Conservation (phyloP, 2,888 invertebrate genomes). For the Agonopterix subpropinquella region DNA sequence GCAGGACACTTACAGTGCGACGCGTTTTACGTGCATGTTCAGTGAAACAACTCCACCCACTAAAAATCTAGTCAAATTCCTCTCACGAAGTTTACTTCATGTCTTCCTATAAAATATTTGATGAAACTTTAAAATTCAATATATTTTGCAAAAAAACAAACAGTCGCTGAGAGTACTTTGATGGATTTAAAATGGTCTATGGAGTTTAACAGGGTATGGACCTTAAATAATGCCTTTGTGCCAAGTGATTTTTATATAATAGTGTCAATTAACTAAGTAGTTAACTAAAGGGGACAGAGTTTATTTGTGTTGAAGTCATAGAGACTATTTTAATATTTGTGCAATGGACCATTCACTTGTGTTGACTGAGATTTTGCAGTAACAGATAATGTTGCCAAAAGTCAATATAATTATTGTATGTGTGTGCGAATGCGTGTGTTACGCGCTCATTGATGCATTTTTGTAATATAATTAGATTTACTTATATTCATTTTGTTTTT, state of each 20-base stretch:
- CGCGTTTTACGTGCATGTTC: conserved; percentile 23
- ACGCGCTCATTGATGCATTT: conserved; percentile 63
- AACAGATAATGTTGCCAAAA: conserved; percentile 52
- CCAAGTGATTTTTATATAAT: conserved; percentile 72
- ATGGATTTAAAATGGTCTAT: conserved; percentile 51
- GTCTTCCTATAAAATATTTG: conserved; percentile 52
- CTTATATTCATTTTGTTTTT: conserved; percentile 40
- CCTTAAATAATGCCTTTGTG: conserved; percentile 70
- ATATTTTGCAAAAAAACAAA: conserved; percentile 17
- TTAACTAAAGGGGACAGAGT: conserved; percentile 59
- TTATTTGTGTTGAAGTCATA: conserved; percentile 60
- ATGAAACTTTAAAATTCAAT: conserved; percentile 15
- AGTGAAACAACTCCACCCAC: conserved; percentile 55
- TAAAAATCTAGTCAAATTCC: conserved; percentile 64
- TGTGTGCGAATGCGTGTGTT: conserved; percentile 22
- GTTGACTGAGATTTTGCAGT: conserved; percentile 36
- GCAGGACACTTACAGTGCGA: conserved; percentile 45
- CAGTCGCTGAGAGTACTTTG: conserved; percentile 64
- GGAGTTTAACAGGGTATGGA: conserved; percentile 73
- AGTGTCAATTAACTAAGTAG: conserved; percentile 71
- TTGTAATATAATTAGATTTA: conserved; percentile 65
- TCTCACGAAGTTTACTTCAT: conserved; percentile 51
- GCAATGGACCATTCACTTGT: conserved; percentile 51
- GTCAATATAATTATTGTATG: conserved; percentile 33
- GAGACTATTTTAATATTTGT: conserved; percentile 61